Evolutionary conservation across 2,113 vertebrate genomes (phyloP).

Genomic region (Prunella fulvescens): DNA sequence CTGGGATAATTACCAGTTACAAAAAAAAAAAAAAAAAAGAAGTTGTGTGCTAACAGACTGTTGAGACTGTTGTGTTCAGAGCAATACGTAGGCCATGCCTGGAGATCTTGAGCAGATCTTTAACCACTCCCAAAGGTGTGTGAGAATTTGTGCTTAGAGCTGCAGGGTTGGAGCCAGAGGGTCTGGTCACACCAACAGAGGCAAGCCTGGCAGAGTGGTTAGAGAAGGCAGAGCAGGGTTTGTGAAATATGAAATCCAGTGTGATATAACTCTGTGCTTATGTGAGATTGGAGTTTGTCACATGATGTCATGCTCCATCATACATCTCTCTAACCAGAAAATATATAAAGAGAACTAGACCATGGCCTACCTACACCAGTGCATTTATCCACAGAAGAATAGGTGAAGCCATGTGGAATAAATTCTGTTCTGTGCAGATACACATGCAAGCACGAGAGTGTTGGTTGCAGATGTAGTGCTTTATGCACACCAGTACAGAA

Average conservation of each 20-base stretch:
- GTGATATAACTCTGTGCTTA: rapidly evolving
- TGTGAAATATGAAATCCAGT: not conserved
- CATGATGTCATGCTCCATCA: rapidly evolving
- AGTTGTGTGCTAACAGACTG: not conserved
- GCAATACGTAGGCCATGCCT: rapidly evolving
- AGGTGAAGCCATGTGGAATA: not conserved
- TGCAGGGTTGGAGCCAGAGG: not conserved
- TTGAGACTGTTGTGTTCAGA: not conserved
- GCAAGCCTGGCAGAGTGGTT: not conserved
- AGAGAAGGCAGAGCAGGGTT: not conserved
- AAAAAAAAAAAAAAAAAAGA: not conserved
- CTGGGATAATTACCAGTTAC: not conserved
- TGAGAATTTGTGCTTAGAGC: not conserved
- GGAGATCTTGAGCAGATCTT: not conserved
- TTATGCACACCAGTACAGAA: not conserved
- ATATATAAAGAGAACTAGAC: not conserved
- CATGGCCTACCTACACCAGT: rapidly evolving
- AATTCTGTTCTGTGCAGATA: not conserved
- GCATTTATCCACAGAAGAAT: not conserved
- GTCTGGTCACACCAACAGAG: not conserved
- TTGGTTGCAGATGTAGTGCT: not conserved
- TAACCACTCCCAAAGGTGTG: not conserved
- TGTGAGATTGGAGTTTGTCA: not conserved
- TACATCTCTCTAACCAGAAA: not conserved
- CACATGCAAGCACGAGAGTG: rapidly evolving